Evolutionary conservation across 2,888 invertebrate genomes (phyloP).

Genomic region (Coecobrya sp.): DNA sequence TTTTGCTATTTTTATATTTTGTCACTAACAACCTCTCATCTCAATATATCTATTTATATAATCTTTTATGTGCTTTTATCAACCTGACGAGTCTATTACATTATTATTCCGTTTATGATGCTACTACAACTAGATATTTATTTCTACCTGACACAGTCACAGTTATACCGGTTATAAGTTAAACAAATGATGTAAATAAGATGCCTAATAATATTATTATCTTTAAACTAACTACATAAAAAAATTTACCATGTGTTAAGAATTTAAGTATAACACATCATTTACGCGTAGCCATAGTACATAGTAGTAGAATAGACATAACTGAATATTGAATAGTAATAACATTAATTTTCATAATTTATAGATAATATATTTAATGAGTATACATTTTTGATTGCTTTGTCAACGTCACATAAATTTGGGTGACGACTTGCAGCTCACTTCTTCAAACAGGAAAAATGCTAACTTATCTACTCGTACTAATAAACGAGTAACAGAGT

Average conservation of each 20-base stretch:
- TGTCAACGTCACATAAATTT: background rate
- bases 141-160: slow-evolving; percentile 37
- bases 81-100: background rate
- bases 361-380: slow-evolving; percentile 1
- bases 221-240: background rate
- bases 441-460: background rate
- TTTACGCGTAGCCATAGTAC: background rate
- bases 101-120: too few relatives aligned
- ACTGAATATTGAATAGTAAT: background rate
- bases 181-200: background rate
- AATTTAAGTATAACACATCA: too few relatives aligned
- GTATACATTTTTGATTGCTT: slow-evolving; percentile 28
- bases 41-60: background rate
- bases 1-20: too few relatives aligned
- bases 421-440: background rate
- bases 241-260: too few relatives aligned
- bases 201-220: background rate
- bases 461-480: too few relatives aligned
- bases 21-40: background rate
- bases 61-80: background rate
- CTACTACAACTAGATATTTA: too few relatives aligned
- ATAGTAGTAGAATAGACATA: too few relatives aligned
- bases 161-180: slow-evolving; percentile 64
- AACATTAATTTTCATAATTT: background rate
- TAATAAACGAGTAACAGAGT: too few relatives aligned